phyloP scores from a whole-genome alignment of 2,888 invertebrate genomes.

The Lacanobia oleracea region DNA sequence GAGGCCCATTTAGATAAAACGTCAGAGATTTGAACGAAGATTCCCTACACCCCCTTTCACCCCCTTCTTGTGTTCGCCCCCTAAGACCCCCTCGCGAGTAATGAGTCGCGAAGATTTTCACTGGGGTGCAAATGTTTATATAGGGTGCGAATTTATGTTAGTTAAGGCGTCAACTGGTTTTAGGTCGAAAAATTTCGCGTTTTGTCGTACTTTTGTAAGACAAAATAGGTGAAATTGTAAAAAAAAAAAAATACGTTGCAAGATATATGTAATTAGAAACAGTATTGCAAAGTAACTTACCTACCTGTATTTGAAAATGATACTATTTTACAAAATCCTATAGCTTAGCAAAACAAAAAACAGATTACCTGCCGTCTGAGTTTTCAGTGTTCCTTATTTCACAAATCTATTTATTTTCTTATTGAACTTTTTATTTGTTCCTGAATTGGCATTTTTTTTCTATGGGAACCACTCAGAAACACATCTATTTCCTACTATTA shows the following conservation, averaged over 20 bases:
- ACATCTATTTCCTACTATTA: not conserved
- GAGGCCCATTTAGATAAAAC: conserved; percentile 90
- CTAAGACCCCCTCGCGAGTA: conserved; percentile 78
- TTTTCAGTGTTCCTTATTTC: not conserved
- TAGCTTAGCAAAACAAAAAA: too few species aligned
- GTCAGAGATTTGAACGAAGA: conserved; percentile 90
- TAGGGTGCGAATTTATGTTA: conserved; percentile 88
- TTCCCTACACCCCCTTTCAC: conserved; percentile 70
- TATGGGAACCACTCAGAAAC: not conserved
- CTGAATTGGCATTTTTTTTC: too few species aligned
- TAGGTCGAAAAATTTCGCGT: conserved; percentile 57
- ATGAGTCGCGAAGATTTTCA: conserved; percentile 90
- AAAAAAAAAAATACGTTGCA: too few species aligned
- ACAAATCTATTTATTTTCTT: not conserved
- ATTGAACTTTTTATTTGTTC: not conserved
- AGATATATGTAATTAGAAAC: not conserved
- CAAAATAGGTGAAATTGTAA: not conserved
- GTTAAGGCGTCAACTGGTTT: conserved; percentile 68
- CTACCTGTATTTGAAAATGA: too few species aligned
- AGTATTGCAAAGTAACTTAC: not conserved
- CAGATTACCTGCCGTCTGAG: not conserved
- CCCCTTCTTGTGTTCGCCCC: conserved; percentile 58
- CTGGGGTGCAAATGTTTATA: conserved; percentile 89
- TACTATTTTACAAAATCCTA: too few species aligned
- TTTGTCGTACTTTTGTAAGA: not conserved